These are phyloP conservation scores for Diarsia mendica DNA, from an alignment of 2,888 invertebrate genomes.

Conservation along the genomic window DNA sequence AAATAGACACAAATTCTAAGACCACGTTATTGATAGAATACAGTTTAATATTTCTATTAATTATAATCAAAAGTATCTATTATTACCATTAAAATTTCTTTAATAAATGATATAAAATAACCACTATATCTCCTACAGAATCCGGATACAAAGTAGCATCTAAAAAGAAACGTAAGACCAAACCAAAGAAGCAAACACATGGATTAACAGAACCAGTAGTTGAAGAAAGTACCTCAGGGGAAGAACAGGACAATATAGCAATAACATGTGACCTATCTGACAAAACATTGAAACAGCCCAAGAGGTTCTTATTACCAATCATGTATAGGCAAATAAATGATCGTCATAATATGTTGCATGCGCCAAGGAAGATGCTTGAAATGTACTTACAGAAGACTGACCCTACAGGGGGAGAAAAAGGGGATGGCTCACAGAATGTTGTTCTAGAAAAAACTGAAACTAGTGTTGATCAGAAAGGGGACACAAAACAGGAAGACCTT, in stretches of 20 bases:
- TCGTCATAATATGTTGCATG: slow-evolving; percentile 46
- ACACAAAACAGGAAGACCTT: slow-evolving; percentile 9
- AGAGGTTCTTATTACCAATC: slow-evolving; percentile 77
- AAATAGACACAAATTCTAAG: no score
- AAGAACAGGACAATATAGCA: slow-evolving; percentile 62
- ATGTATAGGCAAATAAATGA: slow-evolving; percentile 68
- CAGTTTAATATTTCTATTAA: no score
- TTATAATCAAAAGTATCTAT: no score
- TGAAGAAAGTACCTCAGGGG: slow-evolving; percentile 29
- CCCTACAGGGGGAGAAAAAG: slow-evolving; percentile 21
- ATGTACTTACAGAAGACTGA: slow-evolving; percentile 66
- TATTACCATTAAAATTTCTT: neutral
- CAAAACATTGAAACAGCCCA: slow-evolving; percentile 63
- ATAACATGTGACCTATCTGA: slow-evolving; percentile 52
- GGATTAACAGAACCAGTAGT: neutral
- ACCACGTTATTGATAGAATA: no score
- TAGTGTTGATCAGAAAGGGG: slow-evolving; percentile 31
- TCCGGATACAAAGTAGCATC: slow-evolving; percentile 28
- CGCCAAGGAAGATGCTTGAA: slow-evolving; percentile 69
- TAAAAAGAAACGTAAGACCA: slow-evolving; percentile 36
- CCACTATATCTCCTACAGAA: slow-evolving; percentile 31
- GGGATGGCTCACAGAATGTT: slow-evolving; percentile 19
- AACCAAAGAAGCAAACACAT: slow-evolving; percentile 8
- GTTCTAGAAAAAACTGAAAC: slow-evolving; percentile 4
- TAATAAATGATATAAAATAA: neutral